Evolutionary conservation across 2,113 vertebrate species (phyloP).

Genomic region (Lepisosteus osseus): DNA sequence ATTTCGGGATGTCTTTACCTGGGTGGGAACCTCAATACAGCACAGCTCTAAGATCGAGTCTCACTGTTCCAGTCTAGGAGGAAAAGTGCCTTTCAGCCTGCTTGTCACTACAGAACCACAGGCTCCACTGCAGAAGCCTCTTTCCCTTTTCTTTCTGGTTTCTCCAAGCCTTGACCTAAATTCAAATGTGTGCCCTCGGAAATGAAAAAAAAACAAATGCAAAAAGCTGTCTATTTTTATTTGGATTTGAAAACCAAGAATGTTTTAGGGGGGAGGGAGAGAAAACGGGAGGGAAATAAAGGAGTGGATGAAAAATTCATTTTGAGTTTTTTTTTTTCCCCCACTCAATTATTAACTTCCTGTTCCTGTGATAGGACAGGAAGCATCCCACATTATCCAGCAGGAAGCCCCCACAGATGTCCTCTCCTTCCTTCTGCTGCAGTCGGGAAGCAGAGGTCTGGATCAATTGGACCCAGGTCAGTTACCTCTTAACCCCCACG

Average conservation of each 20-base stretch:
- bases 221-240: not conserved
- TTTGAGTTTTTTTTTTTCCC: not conserved
- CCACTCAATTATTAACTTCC: constrained; percentile 10
- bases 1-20: too few relatives aligned
- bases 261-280: not conserved
- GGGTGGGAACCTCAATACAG: too few relatives aligned
- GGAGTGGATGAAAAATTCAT: constrained; percentile 4
- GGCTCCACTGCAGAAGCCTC: not conserved
- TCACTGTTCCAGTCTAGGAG: too few relatives aligned
- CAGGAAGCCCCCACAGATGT: not conserved
- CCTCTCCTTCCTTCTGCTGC: not conserved
- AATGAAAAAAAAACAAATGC: not conserved
- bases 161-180: not conserved
- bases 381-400: not conserved
- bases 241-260: not conserved
- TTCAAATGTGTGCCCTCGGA: not conserved
- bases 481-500: too few relatives aligned
- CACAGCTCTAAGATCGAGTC: too few relatives aligned
- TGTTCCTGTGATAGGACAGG: not conserved
- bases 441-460: too few relatives aligned
- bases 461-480: too few relatives aligned
- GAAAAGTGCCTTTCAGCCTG: too few relatives aligned
- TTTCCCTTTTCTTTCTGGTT: not conserved
- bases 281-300: not conserved
- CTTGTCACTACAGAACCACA: not conserved